Base-by-base conservation (phyloP, 92 coral and sea anemone genomes). In the Heliopora coerulea region DNA sequence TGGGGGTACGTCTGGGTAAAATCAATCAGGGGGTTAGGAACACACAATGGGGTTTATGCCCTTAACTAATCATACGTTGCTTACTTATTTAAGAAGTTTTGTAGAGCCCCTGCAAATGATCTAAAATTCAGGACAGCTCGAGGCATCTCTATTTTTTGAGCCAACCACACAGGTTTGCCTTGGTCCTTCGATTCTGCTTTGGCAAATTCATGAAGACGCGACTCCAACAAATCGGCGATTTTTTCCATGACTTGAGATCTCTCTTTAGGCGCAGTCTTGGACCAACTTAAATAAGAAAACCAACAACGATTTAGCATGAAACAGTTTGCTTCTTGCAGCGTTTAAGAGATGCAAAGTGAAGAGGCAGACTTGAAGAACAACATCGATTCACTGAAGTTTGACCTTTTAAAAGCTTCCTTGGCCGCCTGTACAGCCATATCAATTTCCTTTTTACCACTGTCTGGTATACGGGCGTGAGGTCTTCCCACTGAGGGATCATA, bases 141-240 rank as follows among this genome's bases (percentile, higher is more conserved):
- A 33, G 96, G 96, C 33, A 89, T 86, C 37, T 89, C 96, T 4
- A 89, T 60, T 20, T 40, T 62, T 39, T 74, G 78, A 19, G 96
- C 87, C 42, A 89, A 56, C 59, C 83, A 58, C 11, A 86, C 89
- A 42, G 96, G 91, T 31, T 89, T 89, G 33, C 96, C 96, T 44
- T 89, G 96, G 70, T 89, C 96, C 37, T 81, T 72, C 11, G 96
- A 89, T 62, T 89, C 96, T 14, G 91, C 91, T 25, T 33, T 72
- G 18, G 91, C 91, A 84, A 89, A 89, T 68, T 86, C 91, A 5
- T 86, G 85, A 14, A 86, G 60, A 32, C 81, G 81, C 19, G 86
- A 69, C 56, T 89, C 91, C 1, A 89, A 35, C 18, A 89, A 62
- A 59, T 89, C 96, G 26, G 91, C 96, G 72, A 89, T 82, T 78